Percentiles rank a stretch among this genome's conserved stretches.
Evolutionary conservation across 2,888 invertebrate genomes (phyloP).

Genomic region (Drosophila paranaensis): DNA sequence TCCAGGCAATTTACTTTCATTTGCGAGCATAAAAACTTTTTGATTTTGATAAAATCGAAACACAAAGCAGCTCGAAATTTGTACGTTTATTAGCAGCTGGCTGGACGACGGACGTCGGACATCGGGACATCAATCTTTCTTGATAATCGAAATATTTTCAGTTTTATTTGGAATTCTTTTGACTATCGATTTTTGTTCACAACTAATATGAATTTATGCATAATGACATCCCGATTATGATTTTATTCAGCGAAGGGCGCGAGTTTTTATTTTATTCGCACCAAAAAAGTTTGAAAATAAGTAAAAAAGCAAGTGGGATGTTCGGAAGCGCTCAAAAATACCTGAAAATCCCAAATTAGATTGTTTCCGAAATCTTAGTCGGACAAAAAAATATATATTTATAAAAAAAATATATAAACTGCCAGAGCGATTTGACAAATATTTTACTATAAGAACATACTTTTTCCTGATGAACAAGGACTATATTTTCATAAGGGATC

Average conservation of each 20-base stretch:
- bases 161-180: neutral
- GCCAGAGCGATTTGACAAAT: too few relatives aligned
- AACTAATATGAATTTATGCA: neutral
- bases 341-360: neutral
- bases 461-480: too few relatives aligned
- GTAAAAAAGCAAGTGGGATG: neutral
- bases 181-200: neutral
- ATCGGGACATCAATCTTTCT: too few relatives aligned
- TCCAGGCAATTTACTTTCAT: conserved; percentile 62
- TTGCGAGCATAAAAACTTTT: conserved; percentile 5
- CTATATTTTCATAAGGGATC: too few relatives aligned
- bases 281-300: neutral
- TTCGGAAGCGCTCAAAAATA: neutral
- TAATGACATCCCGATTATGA: neutral
- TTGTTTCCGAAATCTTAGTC: too few relatives aligned
- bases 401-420: too few relatives aligned
- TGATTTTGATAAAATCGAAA: conserved; percentile 21
- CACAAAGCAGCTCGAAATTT: conserved; percentile 5
- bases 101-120: neutral
- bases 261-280: too few relatives aligned
- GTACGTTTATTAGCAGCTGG: neutral
- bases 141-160: neutral
- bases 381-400: too few relatives aligned
- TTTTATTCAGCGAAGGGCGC: neutral
- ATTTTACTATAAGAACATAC: too few relatives aligned